A percentile compares a stretch with the other conserved stretches of the same genome.
These are phyloP conservation scores for Hirtodrosophila histrioides DNA, from an alignment of 2,888 invertebrate genomes.

Conservation along the genomic window DNA sequence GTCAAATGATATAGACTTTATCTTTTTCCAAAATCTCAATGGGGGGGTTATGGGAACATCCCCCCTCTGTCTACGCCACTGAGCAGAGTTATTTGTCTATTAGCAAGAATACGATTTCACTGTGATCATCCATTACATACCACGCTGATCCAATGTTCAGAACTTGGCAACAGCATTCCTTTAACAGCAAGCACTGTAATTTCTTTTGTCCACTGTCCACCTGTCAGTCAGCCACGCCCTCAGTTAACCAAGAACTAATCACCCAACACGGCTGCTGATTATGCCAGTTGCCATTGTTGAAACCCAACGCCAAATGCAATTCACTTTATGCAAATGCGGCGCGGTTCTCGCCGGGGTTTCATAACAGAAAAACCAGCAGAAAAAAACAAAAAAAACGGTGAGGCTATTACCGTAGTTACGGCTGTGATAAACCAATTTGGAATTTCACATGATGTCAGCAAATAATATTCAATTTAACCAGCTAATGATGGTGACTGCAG, in stretches of 20 bases:
- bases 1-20: too few species aligned
- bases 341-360: conserved; percentile 13
- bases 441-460: conserved; percentile 75
- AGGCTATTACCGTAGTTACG: neutral
- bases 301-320: conserved; percentile 56
- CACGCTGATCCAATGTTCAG: too few species aligned
- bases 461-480: conserved; percentile 46
- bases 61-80: too few species aligned
- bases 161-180: too few species aligned
- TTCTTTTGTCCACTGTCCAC: too few species aligned
- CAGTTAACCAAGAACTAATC: too few species aligned
- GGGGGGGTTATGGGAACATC: too few species aligned
- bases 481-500: conserved; percentile 41
- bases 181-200: too few species aligned
- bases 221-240: conserved; percentile 8
- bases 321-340: conserved; percentile 63
- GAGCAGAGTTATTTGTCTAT: too few species aligned
- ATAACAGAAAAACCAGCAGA: neutral
- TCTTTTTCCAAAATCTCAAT: too few species aligned
- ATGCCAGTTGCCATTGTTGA: conserved; percentile 14
- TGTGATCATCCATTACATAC: too few species aligned
- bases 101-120: too few species aligned
- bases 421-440: conserved; percentile 60
- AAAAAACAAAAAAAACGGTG: neutral
- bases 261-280: neutral